phyloP scores from a whole-genome alignment of 2,113 vertebrate genomes.

The Cynocephalus volans region DNA sequence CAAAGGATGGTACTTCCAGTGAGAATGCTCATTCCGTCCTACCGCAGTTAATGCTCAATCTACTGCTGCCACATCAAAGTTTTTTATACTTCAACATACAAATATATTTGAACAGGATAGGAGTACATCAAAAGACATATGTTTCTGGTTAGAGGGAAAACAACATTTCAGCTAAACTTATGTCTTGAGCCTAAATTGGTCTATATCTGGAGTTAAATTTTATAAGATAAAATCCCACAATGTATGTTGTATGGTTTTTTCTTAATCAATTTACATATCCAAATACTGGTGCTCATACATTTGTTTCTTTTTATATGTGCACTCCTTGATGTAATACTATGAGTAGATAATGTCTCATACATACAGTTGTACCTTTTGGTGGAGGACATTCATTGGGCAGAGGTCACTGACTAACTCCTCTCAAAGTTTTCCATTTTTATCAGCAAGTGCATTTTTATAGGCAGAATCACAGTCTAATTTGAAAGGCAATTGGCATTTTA shows the following conservation, averaged over 20 bases:
- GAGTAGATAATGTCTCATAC: not conserved
- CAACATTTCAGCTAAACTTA: slow-evolving; percentile 74
- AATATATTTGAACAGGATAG: slow-evolving; percentile 52
- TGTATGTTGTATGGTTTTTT: not conserved
- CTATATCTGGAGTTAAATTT: slow-evolving; percentile 53
- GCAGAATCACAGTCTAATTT: slow-evolving; percentile 71
- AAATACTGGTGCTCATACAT: not conserved
- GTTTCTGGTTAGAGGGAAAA: slow-evolving; percentile 71
- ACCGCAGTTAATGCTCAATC: not conserved
- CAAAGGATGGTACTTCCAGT: not conserved
- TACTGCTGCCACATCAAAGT: not conserved
- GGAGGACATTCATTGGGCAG: slow-evolving; percentile 12
- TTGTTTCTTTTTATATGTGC: not conserved
- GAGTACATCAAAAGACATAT: slow-evolving; percentile 61
- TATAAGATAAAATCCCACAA: slow-evolving; percentile 69
- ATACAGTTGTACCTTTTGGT: slow-evolving; percentile 53
- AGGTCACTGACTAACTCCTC: slow-evolving; percentile 80
- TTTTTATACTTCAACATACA: slow-evolving; percentile 63
- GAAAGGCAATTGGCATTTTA: slow-evolving; percentile 86
- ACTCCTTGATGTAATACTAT: not conserved
- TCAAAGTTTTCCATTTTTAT: slow-evolving; percentile 79
- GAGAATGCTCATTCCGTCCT: not conserved
- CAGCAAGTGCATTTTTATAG: slow-evolving; percentile 75
- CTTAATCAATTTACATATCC: not conserved
- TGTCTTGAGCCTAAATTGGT: slow-evolving; percentile 58